phyloP scores from a whole-genome alignment of 2,113 vertebrate genomes.

The Brachypodius melanocephalos region DNA sequence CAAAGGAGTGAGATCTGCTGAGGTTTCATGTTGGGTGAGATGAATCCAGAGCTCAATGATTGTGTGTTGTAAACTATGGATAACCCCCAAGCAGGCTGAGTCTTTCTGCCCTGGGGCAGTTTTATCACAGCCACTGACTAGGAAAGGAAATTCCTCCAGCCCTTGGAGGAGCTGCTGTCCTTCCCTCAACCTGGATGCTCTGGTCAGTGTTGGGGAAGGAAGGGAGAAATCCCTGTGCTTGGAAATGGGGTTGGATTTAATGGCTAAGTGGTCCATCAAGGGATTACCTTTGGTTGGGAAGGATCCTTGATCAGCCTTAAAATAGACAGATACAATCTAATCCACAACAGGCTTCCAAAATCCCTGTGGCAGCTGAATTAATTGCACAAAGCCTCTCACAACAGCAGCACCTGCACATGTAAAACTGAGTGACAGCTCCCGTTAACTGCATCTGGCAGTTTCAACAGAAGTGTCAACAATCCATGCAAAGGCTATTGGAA shows the following conservation, averaged over 20 bases:
- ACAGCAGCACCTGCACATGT: conserved; percentile 28
- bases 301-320: neutral
- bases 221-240: neutral
- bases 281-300: neutral
- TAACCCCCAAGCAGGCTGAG: neutral
- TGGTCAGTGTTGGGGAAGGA: neutral
- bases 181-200: neutral
- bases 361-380: conserved; percentile 38
- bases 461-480: conserved; percentile 44
- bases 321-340: neutral
- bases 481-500: conserved; percentile 42
- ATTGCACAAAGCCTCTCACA: conserved; percentile 15
- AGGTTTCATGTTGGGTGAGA: neutral
- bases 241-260: neutral
- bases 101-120: neutral
- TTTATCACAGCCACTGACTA: neutral
- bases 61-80: neutral
- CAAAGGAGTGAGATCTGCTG: neutral
- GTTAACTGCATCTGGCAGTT: conserved; percentile 51
- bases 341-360: neutral
- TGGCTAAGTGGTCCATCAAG: neutral
- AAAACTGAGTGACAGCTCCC: neutral
- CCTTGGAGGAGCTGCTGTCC: neutral
- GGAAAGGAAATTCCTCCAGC: neutral
- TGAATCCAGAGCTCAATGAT: neutral